Percentiles rank a stretch among this genome's conserved stretches.
Conservation (phyloP, 2,797 vertebrate species). For the Podarcis lilfordi region DNA sequence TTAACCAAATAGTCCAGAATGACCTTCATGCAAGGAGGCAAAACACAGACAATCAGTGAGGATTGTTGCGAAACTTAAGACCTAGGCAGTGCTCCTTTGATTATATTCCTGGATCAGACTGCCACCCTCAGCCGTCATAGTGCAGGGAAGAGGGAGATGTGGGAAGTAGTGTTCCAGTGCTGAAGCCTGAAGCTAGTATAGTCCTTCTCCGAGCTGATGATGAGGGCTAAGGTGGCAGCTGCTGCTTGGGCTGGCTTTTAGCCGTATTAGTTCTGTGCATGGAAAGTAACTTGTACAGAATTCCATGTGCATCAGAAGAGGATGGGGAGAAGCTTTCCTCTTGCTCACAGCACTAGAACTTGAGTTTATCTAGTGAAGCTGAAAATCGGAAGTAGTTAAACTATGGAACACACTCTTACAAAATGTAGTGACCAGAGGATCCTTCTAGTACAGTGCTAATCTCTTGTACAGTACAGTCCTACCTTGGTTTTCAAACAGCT, state of each 20-base stretch:
- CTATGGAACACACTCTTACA: too few species aligned
- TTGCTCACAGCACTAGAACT: too few species aligned
- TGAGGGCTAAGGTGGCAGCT: background rate
- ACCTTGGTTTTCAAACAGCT: too few species aligned
- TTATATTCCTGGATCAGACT: background rate
- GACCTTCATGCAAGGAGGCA: background rate
- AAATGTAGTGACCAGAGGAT: too few species aligned
- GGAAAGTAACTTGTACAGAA: background rate
- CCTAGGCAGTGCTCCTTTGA: background rate
- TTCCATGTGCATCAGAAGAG: too few species aligned
- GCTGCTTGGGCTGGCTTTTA: background rate
- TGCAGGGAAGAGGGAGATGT: background rate
- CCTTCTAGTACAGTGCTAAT: background rate
- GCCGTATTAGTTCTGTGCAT: background rate
- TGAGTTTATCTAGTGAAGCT: too few species aligned
- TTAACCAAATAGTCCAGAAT: background rate
- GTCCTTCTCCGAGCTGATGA: background rate
- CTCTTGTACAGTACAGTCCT: background rate
- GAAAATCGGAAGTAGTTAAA: too few species aligned
- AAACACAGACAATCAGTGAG: background rate
- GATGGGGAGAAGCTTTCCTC: too few species aligned
- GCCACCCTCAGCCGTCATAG: background rate
- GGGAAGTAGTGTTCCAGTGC: background rate
- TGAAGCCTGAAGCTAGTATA: background rate
- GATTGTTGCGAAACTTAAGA: background rate